Evolutionary conservation across 1,140 invertebrate species (phyloP).

Genomic region (Ectropis grisescens): DNA sequence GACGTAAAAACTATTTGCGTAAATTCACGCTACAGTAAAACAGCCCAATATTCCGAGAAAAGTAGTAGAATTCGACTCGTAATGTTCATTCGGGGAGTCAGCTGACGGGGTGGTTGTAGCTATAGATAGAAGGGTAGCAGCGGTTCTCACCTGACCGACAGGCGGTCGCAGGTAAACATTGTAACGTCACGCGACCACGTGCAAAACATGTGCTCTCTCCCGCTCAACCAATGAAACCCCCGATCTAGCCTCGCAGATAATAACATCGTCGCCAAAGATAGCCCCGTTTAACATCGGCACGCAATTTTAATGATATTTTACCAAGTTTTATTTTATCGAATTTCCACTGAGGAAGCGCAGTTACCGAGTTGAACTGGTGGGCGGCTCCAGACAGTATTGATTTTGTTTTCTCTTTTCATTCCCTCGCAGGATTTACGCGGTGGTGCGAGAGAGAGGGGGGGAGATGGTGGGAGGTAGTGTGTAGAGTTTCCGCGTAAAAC

Average conservation of each 20-base stretch:
- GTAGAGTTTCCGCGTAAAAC: constrained; percentile 59
- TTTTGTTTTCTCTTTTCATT: constrained; percentile 47
- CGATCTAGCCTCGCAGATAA: background rate
- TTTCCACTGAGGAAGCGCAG: constrained; percentile 62
- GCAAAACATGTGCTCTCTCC: constrained; percentile 32
- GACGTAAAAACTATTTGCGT: constrained; percentile 35
- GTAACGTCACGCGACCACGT: constrained; percentile 58
- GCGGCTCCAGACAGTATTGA: constrained; percentile 66
- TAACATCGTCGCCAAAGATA: constrained; percentile 3
- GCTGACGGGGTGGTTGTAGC: constrained; percentile 7
- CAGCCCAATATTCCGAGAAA: constrained; percentile 6
- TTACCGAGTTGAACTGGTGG: constrained; percentile 56
- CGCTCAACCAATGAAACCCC: background rate
- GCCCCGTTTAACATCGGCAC: constrained; percentile 25
- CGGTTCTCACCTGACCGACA: constrained; percentile 54
- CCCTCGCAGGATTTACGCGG: constrained; percentile 17
- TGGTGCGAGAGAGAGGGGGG: constrained; percentile 28
- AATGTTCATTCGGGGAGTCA: constrained; percentile 17
- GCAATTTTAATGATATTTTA: constrained; percentile 58
- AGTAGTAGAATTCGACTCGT: constrained; percentile 7
- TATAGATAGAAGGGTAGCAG: constrained; percentile 26
- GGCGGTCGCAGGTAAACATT: constrained; percentile 59
- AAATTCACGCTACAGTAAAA: constrained; percentile 14
- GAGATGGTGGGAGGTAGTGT: constrained; percentile 42
- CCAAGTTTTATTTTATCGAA: constrained; percentile 63